Conservation (phyloP, 2,797 vertebrate genomes). For the Lacerta viridis region DNA sequence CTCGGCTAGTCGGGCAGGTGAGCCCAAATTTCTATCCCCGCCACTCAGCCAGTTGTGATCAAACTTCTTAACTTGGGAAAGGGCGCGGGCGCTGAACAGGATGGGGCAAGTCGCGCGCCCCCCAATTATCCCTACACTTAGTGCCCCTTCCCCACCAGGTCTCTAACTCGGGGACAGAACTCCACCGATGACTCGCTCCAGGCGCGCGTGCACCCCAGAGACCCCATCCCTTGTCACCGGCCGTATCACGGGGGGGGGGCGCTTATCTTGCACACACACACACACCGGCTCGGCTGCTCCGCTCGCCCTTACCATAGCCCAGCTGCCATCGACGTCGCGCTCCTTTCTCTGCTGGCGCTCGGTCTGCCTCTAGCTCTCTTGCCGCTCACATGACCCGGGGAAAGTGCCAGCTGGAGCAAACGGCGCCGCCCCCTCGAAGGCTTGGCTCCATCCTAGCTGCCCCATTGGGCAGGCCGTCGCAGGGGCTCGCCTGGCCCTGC, state of each 20-base stretch:
- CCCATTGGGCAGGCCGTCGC: constrained; percentile 45
- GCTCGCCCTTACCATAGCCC: background rate
- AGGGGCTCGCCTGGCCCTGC: constrained; percentile 42
- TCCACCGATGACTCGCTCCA: background rate
- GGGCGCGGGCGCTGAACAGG: background rate
- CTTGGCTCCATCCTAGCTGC: constrained; percentile 76
- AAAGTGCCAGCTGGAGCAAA: constrained; percentile 80
- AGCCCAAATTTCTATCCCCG: background rate
- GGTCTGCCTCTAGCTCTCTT: constrained; percentile 15
- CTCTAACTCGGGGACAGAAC: background rate
- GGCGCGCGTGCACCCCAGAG: background rate
- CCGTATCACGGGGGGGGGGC: background rate
- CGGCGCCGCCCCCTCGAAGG: constrained; percentile 65
- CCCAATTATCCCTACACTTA: background rate
- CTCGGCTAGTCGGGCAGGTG: too few species aligned
- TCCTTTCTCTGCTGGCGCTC: constrained; percentile 82
- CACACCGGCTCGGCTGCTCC: background rate
- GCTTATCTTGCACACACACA: background rate
- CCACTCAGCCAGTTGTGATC: background rate
- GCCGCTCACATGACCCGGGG: constrained; percentile 84
- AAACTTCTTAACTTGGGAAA: background rate
- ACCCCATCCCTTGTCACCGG: too few species aligned
- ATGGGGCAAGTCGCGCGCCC: background rate
- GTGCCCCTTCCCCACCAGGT: constrained; percentile 23
- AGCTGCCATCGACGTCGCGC: background rate